Base-by-base conservation (phyloP, 2,888 invertebrate species). In the Himalopsyche japonica region DNA sequence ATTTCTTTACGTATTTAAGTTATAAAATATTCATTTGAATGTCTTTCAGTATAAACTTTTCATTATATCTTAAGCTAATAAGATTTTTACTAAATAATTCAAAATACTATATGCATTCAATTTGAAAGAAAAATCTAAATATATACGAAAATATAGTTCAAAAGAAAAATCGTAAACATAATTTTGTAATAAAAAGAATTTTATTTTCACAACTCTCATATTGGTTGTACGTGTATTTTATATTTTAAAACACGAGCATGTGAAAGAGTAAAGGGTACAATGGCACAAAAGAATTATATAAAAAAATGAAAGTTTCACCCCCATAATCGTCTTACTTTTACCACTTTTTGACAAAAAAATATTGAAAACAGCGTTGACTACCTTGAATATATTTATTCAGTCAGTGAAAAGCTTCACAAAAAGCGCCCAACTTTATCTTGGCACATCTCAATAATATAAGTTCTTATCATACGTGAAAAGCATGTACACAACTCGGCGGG, bases 391-490 rank as follows among this genome's bases (percentile, higher is more conserved):
- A 70, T 70, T 70, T 70, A 70, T 70, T 70, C 70, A 70, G 70
- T 27, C 70, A 70, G 70, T 70, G 27, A 70, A 70, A 70, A 27
- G 12, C 24, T 70, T 70, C 70, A 27, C 70, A 70, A 70, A 70
- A 70, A 70, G 70, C 27, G 27, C 30, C 70, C 24, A 70, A 77
- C 77, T 77, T 77, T 77, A 77, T 77, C 37, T 37, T 34, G 47
- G 79, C 79, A 79, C 79, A 79, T 79, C 79, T 43, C 77, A 77
- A 77, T 37, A 77, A 77, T 77, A 43, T 77, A 43, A 77, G 77
- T 37, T 37, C 77, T 77, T 77, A 34, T 77, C 77, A 77, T 77
- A 77, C 70, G 70, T 43, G 37, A 77, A 77, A 37, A 34, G 77
- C 77, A 37, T 77, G 34, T 43, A 43, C 37, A 77, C 77, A 77